Evolutionary conservation across 2,797 vertebrate species (phyloP), one percentile per base, ranked within the genome.

Genomic region (Mycteria americana): DNA sequence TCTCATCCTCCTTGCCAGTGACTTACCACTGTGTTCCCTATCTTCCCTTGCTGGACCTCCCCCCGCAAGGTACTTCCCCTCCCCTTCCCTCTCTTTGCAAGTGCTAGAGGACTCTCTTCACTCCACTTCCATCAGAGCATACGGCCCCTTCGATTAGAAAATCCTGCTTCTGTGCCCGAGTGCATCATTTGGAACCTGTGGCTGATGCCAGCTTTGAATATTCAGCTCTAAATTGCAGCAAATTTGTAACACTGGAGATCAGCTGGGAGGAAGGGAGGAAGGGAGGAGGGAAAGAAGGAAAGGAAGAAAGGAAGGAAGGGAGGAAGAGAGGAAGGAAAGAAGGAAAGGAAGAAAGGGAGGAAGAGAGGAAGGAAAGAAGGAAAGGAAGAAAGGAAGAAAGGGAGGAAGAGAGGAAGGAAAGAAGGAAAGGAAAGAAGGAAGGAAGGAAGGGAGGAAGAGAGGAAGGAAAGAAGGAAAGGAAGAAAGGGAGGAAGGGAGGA

Each of bases 351-450:
- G 27, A 9, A 3, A 9, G 8, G 7, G 5, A 10, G 6, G 2
- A 12, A 10, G 5, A 10, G 7, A 4, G 9, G 7, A 30, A 30
- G 2, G 2, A 8, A 19, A 3, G 4, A 2, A 18, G 30, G 13
- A 7, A 10, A 23, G 14, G 6, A 15, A 13, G 5, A 17, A 39
- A 13, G 5, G 3, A 18, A 15, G 11, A 35, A 17, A 6, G 31
- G 22, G 7, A 12, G 19, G 5, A 25, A 39, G 11, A 7, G 9
- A 25, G 21, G 5, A 16, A 13, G 5, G 22, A 41, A 13, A 7
- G 11, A 6, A 22, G 14, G 7, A 3, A 8, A 12, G 12, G 10
- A 6, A 30, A 25, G 17, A 9, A n/a, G 25, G 14, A 19, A 41
- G 27, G 43, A 43, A 17, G 17, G 16, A 16, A 43, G 17, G 41